Base-by-base conservation (phyloP, 2,797 vertebrate species). In the Echeneis naucrates region DNA sequence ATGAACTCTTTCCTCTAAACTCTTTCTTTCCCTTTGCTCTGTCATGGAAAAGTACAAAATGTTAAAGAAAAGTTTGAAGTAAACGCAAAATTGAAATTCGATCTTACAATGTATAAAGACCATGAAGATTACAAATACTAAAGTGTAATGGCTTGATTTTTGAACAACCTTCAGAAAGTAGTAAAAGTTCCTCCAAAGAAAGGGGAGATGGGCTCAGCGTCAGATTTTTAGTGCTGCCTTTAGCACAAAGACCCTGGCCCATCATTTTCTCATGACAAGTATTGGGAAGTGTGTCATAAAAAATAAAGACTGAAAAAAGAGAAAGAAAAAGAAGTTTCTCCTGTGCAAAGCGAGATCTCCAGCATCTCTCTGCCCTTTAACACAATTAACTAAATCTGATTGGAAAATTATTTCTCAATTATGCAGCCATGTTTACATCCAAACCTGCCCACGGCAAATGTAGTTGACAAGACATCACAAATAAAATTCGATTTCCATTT, bases 401-500 rank as follows among this genome's bases (percentile, higher is more conserved):
- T 59, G 73, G 50, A 55, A 78, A 82, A 87, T 88, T 75, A 81
- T 77, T 56, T 65, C 42, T 30, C 68, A 78, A 78, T 90, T 81
- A 87, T 12, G 54, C 19, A 38, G 68, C 5, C 72, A 27, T 85
- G 81, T 91, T 91, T 88, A 85, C 85, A 87, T 62, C 38, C 42
- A 47, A 70, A 55, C 9, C 23, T 47, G 48, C 64, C 68, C 57
- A 19, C 57, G 68, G 85, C 86, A 82, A 79, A 74, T 32, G 75
- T 61, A 78, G 71, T 67, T 84, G 81, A 88, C 83, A 77, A 78
- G 76, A 85, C 72, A 69, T 56, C 73, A 69, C 38, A 85, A 91
- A 91, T 90, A 90, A 92, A 87, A 90, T 77, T 80, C 68, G 23
- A 74, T 89, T 88, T 70, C 62, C 86, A 91, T 93, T 81, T 73